Conservation (phyloP, 2,113 vertebrate species). For the Origma solitaria region DNA sequence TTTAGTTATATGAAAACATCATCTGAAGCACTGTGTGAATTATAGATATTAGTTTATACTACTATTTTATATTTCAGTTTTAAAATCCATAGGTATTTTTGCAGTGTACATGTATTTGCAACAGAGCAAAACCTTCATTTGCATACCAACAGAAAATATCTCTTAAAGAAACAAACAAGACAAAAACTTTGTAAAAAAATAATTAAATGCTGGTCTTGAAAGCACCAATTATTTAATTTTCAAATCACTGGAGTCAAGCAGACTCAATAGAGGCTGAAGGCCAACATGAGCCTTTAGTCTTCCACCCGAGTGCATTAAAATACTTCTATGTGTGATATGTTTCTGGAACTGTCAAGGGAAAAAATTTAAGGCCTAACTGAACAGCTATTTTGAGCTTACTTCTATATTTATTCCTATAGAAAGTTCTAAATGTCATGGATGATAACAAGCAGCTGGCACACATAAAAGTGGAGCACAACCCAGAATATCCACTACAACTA, state of each 20-base stretch:
- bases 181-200: background rate
- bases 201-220: background rate
- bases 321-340: background rate
- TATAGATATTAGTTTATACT: background rate
- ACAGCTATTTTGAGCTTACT: background rate
- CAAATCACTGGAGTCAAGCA: background rate
- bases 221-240: background rate
- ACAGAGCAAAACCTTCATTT: background rate
- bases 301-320: background rate
- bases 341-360: background rate
- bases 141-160: background rate
- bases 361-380: background rate
- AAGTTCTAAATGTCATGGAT: background rate
- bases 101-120: background rate
- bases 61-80: background rate
- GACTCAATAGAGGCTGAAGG: background rate
- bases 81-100: background rate
- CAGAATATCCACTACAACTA: background rate
- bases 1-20: background rate
- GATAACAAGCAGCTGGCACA: background rate
- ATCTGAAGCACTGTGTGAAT: background rate
- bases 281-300: background rate
- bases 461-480: conserved; percentile 13
- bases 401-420: conserved; percentile 26
- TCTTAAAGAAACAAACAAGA: background rate